A percentile compares a stretch with the other conserved stretches of the same genome.
Evolutionary conservation across 2,113 vertebrate species (phyloP).

Genomic region (Romanogobio albipinnatus): DNA sequence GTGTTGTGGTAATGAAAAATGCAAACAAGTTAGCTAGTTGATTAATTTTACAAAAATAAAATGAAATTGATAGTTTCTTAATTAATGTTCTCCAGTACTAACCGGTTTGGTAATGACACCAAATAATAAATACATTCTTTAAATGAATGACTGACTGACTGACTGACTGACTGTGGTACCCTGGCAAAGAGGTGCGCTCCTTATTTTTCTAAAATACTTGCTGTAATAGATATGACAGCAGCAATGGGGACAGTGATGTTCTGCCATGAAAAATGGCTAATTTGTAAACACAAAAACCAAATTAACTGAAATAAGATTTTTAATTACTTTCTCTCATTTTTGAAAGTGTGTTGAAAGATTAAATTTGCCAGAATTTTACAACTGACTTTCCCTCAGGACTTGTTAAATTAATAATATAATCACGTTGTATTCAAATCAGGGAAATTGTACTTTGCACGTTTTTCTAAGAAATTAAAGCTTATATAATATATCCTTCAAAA

Average conservation of each 20-base stretch:
- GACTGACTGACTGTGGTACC: not conserved
- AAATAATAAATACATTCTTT: too few relatives aligned
- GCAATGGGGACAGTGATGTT: not conserved
- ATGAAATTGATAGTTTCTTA: not conserved
- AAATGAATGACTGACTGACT: not conserved
- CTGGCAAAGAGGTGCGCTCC: not conserved
- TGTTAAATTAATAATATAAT: too few relatives aligned
- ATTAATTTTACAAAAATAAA: not conserved
- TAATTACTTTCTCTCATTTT: too few relatives aligned
- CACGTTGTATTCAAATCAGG: not conserved
- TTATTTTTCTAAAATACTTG: not conserved
- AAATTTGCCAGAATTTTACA: not conserved
- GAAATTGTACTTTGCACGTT: too few relatives aligned
- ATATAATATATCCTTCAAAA: not conserved
- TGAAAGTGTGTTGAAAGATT: not conserved
- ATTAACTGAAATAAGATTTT: not conserved
- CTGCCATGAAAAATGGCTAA: not conserved
- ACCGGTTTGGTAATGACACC: too few relatives aligned
- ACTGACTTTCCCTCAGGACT: too few relatives aligned
- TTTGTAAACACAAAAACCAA: not conserved
- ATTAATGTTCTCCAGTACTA: not conserved
- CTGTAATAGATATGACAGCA: not conserved
- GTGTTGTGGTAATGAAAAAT: not conserved
- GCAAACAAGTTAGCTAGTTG: not conserved
- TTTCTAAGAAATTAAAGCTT: too few relatives aligned